Evolutionary conservation across 2,113 vertebrate species (phyloP).

Genomic region (Acanthochromis polyacanthus): DNA sequence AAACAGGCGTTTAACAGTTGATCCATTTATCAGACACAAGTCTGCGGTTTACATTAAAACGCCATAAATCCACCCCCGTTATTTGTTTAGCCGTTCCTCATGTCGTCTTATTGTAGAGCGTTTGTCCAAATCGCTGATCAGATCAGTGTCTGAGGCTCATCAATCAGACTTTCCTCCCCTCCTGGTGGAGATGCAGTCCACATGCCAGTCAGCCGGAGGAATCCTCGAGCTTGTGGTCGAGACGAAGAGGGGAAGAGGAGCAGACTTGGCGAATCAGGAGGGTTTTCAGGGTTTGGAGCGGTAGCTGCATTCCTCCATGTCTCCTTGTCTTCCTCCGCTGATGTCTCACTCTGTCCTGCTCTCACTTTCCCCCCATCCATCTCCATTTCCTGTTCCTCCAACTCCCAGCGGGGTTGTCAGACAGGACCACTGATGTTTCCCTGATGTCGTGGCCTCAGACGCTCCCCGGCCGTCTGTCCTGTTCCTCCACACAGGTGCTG

Average conservation of each 20-base stretch:
- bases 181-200: slow-evolving; percentile 43
- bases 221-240: slow-evolving; percentile 68
- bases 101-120: slow-evolving; percentile 31
- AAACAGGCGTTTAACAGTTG: slow-evolving; percentile 55
- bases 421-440: slow-evolving; percentile 59
- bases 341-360: slow-evolving; percentile 60
- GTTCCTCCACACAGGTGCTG: slow-evolving; percentile 38
- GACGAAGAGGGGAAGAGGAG: slow-evolving; percentile 63
- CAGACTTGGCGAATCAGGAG: slow-evolving; percentile 69
- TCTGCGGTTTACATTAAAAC: slow-evolving; percentile 59
- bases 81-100: slow-evolving; percentile 25
- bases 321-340: slow-evolving; percentile 69
- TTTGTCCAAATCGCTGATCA: slow-evolving; percentile 43
- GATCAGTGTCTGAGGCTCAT: slow-evolving; percentile 44
- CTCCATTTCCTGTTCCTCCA: slow-evolving; percentile 53
- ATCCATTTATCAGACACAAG: slow-evolving; percentile 64
- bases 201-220: slow-evolving; percentile 63
- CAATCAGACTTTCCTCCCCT: slow-evolving; percentile 49
- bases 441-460: slow-evolving; percentile 55
- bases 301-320: slow-evolving; percentile 71
- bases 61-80: slow-evolving; percentile 23
- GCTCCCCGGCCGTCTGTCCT: slow-evolving; percentile 7
- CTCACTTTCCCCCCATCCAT: slow-evolving; percentile 18
- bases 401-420: slow-evolving; percentile 62
- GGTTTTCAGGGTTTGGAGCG: slow-evolving; percentile 67